These are phyloP conservation scores for Magallana ariakensis DNA, from an alignment of 1,140 invertebrate genomes.

Conservation along the genomic window DNA sequence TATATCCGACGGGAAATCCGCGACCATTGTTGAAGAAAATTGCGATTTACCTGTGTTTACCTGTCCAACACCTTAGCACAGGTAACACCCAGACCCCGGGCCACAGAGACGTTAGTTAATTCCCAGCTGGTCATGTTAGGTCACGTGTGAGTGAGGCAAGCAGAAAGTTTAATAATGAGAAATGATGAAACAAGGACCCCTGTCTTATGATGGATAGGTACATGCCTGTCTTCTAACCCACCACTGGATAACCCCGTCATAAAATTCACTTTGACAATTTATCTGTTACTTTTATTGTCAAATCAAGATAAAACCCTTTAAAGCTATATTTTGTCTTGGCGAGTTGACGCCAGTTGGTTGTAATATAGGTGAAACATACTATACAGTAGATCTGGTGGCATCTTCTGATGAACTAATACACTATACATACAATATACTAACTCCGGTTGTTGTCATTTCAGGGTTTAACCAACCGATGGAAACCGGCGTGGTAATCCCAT, in stretches of 20 bases:
- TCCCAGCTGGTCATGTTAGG: neutral
- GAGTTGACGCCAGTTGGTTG: neutral
- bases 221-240: neutral
- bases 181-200: neutral
- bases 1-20: neutral
- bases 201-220: neutral
- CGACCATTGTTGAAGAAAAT: too few species aligned
- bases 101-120: neutral
- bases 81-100: neutral
- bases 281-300: neutral
- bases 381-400: neutral
- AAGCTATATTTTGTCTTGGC: neutral
- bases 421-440: too few species aligned
- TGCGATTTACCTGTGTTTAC: neutral
- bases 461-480: slow-evolving; percentile 15
- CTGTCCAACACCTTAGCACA: neutral
- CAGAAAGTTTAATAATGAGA: neutral
- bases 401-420: neutral
- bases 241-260: neutral
- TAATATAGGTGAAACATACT: neutral
- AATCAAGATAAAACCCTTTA: neutral
- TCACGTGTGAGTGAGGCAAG: neutral
- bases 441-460: neutral
- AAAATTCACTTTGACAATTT: neutral
- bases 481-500: neutral